Base-by-base conservation (phyloP, 1,140 invertebrate species). In the Phymastichus coffea region DNA sequence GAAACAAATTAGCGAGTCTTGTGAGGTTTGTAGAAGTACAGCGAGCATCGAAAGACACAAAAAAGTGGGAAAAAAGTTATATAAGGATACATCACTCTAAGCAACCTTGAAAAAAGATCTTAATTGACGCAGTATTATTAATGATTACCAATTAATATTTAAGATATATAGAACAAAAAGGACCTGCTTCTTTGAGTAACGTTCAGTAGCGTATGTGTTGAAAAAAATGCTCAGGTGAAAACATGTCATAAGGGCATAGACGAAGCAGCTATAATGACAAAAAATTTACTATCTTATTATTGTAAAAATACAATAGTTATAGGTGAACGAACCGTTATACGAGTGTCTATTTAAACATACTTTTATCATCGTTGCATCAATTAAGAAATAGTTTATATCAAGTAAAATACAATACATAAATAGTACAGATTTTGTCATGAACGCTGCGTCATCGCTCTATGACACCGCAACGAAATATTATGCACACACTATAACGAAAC, bases 1-100 rank as follows among this genome's bases (percentile, higher is more conserved):
- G 35, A 61, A 37, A 35, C 49, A 61, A 28, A 59, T 59, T 59
- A 55, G 49, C 38, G 59, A 61, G 59, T 61, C 59, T 56, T 61
- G 59, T 61, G 54, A 61, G 59, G 38, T 61, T 55, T 55, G 59
- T 55, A 51, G 43, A 61, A 56, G 51, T 61, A 47, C 35, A 46
- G 59, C 59, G 52, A 61, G 59, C 37, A 61, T 61, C 35, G 59
- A 28, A 14, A 22, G 3, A 48, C 14, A 25, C 33, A 28, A 41
- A 26, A 1, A 25, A 30, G 35, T 4, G 23, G 0, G 33, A 3
- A 48, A 28, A 17, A 46, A 41, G 4, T 14, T 48, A 54, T 61
- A 38, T 61, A 55, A 48, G 54, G 4, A 54, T 33, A 54, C 10
- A 33, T 4, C n/a, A n/a, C n/a, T n/a, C n/a, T n/a, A n/a, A n/a